Base-by-base conservation (phyloP, 2,797 vertebrate genomes). In the Podargus strigoides region DNA sequence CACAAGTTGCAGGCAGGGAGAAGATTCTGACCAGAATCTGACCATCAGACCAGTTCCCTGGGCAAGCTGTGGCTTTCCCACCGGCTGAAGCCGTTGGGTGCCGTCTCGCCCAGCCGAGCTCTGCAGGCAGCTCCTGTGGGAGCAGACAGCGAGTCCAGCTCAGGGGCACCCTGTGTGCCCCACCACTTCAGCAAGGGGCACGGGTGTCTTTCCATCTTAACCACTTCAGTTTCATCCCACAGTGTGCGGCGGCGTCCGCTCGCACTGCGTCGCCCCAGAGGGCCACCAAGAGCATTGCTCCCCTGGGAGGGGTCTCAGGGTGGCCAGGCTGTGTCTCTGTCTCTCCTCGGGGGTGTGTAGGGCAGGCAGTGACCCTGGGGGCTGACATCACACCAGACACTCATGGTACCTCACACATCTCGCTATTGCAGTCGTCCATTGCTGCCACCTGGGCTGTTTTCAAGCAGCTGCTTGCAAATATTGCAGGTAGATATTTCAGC, bases 231-330 rank as follows among this genome's bases (percentile, higher is more conserved):
- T 62, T 79, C 50, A 50, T 62, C 42, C 52, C 63, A 15, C 41
- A 10, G 36, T 2, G 16, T 1, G 0, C 49, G 21, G 28, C 0
- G 0, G 44, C n/a, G n/a, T 26, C 14, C 14, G 72, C n/a, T 50
- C 74, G 27, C 12, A 10, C 37, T n/a, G n/a, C n/a, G n/a, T n/a
- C n/a, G n/a, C 72, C 34, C 47, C 58, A 26, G 82, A 28, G 49
- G 82, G 16, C 28, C 44, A 55, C 44, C 21, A 50, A 30, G 55
- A 56, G 39, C 59, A 19, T 17, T 1, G 2, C 30, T 7, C 12
- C 3, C 2, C 12, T 7, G 6, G 28, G 9, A n/a, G 9, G 69
- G 21, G 53, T 32, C 30, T 60, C 62, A 60, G 69, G 49, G 66
- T 2, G 19, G 47, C 36, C 21, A 0, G 49, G 32, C 18, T 81